phyloP scores from a whole-genome alignment of 2,888 invertebrate species.

The Tetragonula carbonaria region DNA sequence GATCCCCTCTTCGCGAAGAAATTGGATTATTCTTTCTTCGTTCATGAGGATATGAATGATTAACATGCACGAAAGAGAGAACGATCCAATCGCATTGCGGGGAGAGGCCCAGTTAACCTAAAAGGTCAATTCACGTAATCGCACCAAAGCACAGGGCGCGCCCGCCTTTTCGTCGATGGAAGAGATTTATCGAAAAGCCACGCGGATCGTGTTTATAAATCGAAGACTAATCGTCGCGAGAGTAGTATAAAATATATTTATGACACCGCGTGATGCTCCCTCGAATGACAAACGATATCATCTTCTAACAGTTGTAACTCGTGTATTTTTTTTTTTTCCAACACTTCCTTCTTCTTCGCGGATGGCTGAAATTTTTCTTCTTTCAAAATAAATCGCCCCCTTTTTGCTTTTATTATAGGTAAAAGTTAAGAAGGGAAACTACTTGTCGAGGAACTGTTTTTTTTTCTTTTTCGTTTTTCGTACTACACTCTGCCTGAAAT shows the following conservation, averaged over 20 bases:
- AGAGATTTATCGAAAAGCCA: constrained; percentile 23
- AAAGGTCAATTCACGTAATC: constrained; percentile 14
- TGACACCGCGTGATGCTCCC: not conserved
- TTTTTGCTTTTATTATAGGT: not conserved
- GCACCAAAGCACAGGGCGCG: constrained; percentile 40
- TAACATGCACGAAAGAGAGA: not conserved
- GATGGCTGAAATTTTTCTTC: no score
- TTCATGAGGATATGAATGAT: not conserved
- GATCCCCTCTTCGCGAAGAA: not conserved
- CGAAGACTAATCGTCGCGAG: not conserved
- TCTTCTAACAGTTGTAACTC: not conserved
- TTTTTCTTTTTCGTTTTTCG: no score
- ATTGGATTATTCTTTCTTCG: constrained; percentile 15
- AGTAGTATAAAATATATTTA: constrained; percentile 26
- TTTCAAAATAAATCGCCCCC: no score
- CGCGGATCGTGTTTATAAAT: constrained; percentile 4
- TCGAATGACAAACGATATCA: constrained; percentile 13
- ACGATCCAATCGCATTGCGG: constrained; percentile 14
- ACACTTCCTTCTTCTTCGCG: not conserved
- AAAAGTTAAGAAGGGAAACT: not conserved
- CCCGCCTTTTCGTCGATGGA: not conserved
- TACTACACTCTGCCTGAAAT: no score
- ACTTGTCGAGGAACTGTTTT: no score
- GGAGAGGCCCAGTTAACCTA: not conserved
- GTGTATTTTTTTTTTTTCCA: no score